Conservation (phyloP, 2,113 vertebrate species). For the Nicator chloris region DNA sequence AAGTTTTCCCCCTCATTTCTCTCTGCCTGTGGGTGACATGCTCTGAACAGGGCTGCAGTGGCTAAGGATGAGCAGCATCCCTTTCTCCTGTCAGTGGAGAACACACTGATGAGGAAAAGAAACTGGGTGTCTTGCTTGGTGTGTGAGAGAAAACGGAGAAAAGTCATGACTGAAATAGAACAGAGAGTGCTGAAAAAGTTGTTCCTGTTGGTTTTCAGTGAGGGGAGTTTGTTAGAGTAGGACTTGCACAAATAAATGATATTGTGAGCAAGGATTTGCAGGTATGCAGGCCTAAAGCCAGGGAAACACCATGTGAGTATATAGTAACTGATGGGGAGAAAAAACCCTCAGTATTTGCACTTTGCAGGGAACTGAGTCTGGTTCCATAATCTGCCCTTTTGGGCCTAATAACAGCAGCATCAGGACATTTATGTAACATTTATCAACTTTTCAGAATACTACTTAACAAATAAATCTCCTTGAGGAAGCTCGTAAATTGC, state of each 20-base stretch:
- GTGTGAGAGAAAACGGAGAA: neutral
- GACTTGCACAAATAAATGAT: neutral
- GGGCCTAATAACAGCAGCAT: neutral
- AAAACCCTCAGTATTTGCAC: neutral
- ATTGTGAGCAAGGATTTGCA: neutral
- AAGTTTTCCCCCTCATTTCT: neutral
- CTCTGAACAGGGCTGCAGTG: neutral
- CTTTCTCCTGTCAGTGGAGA: neutral
- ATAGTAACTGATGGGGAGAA: neutral
- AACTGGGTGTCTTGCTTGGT: neutral
- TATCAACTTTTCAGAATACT: neutral
- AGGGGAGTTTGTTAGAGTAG: neutral
- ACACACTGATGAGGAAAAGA: neutral
- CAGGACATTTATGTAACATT: neutral
- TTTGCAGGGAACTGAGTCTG: neutral
- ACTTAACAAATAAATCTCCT: neutral
- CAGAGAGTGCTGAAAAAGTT: neutral
- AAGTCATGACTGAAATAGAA: neutral
- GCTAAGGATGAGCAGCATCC: neutral
- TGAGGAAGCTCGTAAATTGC: neutral
- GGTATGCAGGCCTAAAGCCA: neutral
- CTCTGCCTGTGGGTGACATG: neutral
- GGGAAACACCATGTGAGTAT: neutral
- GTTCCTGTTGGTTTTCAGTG: neutral
- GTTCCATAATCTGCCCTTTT: neutral